These are phyloP conservation scores for Xestia c-nigrum DNA, from an alignment of 2,888 invertebrate genomes.

Conservation along the genomic window DNA sequence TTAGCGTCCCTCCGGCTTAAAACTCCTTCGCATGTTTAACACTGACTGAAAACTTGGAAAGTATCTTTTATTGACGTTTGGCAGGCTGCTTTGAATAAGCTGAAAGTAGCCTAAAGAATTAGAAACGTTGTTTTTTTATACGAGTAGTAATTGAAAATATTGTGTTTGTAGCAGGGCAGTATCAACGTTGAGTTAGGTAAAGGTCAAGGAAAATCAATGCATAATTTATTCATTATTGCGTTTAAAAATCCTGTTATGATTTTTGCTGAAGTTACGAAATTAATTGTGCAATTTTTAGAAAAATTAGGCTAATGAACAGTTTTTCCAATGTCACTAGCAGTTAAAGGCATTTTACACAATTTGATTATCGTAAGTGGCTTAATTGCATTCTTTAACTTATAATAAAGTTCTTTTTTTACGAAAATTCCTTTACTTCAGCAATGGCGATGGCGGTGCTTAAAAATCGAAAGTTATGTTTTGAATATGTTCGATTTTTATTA, in stretches of 20 bases:
- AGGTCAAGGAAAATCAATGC: background rate
- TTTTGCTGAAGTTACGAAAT: conserved; percentile 9
- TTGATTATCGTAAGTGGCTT: conserved; percentile 7
- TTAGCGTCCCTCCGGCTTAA: too few species aligned
- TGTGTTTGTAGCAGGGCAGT: background rate
- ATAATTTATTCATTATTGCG: background rate
- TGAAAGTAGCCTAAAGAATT: background rate
- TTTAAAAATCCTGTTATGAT: conserved; percentile 19
- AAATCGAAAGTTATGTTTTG: conserved; percentile 4
- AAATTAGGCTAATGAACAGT: conserved; percentile 27
- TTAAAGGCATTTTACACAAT: conserved; percentile 23
- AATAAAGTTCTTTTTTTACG: background rate
- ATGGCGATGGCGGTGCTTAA: background rate
- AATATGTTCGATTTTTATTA: conserved; percentile 14
- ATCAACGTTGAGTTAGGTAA: background rate
- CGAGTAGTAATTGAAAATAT: background rate
- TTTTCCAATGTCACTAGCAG: conserved; percentile 38
- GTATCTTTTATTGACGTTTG: background rate
- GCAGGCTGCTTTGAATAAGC: background rate
- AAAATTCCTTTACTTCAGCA: conserved; percentile 6
- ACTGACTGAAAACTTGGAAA: background rate
- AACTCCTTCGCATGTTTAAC: background rate
- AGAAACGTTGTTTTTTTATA: background rate
- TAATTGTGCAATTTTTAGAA: background rate
- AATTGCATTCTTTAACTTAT: conserved; percentile 30